These are phyloP conservation scores for Lampris incognitus DNA, from an alignment of 2,113 vertebrate genomes.

Conservation along the genomic window DNA sequence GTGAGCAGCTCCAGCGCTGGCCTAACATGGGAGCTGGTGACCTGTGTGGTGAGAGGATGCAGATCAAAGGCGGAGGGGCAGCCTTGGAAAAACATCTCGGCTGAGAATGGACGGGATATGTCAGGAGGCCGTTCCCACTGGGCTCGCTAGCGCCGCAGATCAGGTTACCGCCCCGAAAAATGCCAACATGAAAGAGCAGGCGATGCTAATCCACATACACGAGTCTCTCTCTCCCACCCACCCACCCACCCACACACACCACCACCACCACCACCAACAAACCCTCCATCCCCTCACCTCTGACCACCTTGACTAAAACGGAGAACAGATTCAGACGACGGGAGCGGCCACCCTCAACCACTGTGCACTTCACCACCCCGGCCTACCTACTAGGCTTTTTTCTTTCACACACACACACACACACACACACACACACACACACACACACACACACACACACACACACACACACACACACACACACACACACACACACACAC, in stretches of 20 bases:
- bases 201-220: conserved; percentile 85
- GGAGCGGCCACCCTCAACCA: conserved; percentile 15
- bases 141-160: conserved; percentile 80
- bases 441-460: background rate
- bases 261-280: conserved; percentile 74
- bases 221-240: conserved; percentile 42
- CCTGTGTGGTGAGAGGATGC: conserved; percentile 81
- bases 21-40: conserved; percentile 86
- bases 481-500: conserved; percentile 45
- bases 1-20: conserved; percentile 42
- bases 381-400: conserved; percentile 36
- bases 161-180: conserved; percentile 85
- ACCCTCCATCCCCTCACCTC: conserved; percentile 15
- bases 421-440: background rate
- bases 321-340: background rate
- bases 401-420: background rate
- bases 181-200: conserved; percentile 89
- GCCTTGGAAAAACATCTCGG: conserved; percentile 96
- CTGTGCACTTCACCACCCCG: conserved; percentile 46
- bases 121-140: conserved; percentile 94
- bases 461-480: conserved; percentile 9
- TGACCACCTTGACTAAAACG: background rate
- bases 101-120: conserved; percentile 91
- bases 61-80: conserved; percentile 91
- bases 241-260: conserved; percentile 58